Evolutionary conservation across 2,797 vertebrate species (phyloP).

Genomic region (Triplophysa bombifrons): DNA sequence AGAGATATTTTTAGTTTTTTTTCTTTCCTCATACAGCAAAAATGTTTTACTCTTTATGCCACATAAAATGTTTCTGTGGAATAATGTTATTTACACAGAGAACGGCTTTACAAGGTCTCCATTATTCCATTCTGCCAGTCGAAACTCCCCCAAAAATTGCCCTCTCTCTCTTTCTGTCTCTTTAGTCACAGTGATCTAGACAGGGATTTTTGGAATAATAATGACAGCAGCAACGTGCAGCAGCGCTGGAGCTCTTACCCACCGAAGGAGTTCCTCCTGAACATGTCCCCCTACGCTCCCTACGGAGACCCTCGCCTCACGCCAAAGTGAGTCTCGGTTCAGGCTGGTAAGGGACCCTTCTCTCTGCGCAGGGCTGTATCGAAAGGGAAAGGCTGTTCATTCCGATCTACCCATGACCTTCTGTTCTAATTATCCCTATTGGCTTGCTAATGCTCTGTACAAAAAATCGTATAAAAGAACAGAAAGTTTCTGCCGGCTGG

Average conservation of each 20-base stretch:
- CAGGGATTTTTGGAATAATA: conserved; percentile 99
- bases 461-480: neutral
- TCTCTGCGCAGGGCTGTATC: conserved; percentile 71
- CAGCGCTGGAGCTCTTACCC: conserved; percentile 99
- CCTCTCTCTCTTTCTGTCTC: conserved; percentile 51
- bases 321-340: conserved; percentile 99
- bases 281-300: conserved; percentile 99
- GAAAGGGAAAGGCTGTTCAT: conserved; percentile 49
- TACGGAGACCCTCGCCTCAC: conserved; percentile 99
- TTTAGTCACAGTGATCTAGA: conserved; percentile 97
- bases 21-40: neutral
- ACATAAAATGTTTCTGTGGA: conserved; percentile 12
- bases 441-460: neutral
- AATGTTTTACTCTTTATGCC: conserved; percentile 16
- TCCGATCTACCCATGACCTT: conserved; percentile 24
- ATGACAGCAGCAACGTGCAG: conserved; percentile 99
- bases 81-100: neutral
- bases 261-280: conserved; percentile 99
- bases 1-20: conserved; percentile 4
- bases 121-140: neutral
- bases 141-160: no score
- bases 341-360: conserved; percentile 81
- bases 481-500: no score
- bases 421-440: conserved; percentile 13
- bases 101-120: neutral